These are phyloP conservation scores for Xyrichtys novacula DNA, from an alignment of 2,797 vertebrate species.

Conservation along the genomic window DNA sequence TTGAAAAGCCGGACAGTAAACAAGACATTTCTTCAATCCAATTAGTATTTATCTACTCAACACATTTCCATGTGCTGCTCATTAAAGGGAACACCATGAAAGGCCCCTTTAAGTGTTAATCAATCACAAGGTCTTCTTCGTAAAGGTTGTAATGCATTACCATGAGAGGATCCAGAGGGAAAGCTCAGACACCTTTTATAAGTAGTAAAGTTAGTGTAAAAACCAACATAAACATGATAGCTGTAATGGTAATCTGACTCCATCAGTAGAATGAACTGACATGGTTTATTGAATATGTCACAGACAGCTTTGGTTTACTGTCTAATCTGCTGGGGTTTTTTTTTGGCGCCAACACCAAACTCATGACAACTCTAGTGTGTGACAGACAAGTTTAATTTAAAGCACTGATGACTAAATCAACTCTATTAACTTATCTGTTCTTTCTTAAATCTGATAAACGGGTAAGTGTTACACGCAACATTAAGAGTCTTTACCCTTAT, in stretches of 20 bases:
- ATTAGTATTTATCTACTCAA: constrained; percentile 57
- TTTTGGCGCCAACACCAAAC: neutral
- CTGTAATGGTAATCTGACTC: constrained; percentile 30
- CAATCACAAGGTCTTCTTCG: constrained; percentile 66
- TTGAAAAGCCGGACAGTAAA: constrained; percentile 15
- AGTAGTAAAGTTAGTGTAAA: constrained; percentile 50
- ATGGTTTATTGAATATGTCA: neutral
- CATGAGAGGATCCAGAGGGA: constrained; percentile 1
- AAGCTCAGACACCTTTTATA: constrained; percentile 14
- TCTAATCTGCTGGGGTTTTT: neutral
- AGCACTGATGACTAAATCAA: neutral
- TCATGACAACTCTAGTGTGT: neutral
- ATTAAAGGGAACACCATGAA: constrained; percentile 59
- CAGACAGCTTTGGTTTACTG: neutral
- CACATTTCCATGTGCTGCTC: constrained; percentile 63
- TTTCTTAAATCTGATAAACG: constrained; percentile 10
- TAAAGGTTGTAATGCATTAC: constrained; percentile 47
- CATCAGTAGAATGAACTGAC: constrained; percentile 2
- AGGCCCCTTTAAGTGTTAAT: constrained; percentile 47
- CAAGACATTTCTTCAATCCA: constrained; percentile 42
- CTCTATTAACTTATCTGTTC: neutral
- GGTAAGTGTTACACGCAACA: constrained; percentile 1
- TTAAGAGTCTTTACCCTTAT: constrained; percentile 12
- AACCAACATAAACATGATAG: constrained; percentile 27
- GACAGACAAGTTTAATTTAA: constrained; percentile 7